Conservation (phyloP, 2,888 invertebrate species). For the Monochamus alternatus region DNA sequence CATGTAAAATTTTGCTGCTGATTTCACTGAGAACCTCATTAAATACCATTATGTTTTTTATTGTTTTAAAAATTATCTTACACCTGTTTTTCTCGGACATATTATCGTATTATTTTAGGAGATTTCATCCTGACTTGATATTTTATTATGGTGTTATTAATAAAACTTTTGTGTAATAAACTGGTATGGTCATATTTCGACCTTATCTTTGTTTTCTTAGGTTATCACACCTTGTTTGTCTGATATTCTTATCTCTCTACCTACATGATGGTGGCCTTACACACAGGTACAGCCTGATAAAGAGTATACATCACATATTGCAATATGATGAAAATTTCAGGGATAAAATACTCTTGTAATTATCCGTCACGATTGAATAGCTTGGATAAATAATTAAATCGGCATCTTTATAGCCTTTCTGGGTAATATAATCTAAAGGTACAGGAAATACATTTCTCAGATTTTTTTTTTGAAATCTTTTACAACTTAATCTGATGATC, state of each 20-base stretch:
- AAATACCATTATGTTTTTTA: too few species aligned
- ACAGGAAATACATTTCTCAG: too few species aligned
- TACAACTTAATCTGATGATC: too few species aligned
- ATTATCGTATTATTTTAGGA: background rate
- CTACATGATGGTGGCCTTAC: conserved; percentile 51
- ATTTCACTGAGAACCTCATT: too few species aligned
- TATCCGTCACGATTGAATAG: too few species aligned
- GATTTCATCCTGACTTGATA: conserved; percentile 19
- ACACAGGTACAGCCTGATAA: conserved; percentile 51
- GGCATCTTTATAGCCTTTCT: background rate
- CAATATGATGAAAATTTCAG: background rate
- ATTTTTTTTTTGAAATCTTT: too few species aligned
- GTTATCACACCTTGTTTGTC: conserved; percentile 59
- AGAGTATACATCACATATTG: conserved; percentile 24
- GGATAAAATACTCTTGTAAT: too few species aligned
- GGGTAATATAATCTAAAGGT: background rate
- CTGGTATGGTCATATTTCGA: conserved; percentile 57
- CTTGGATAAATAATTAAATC: background rate
- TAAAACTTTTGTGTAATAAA: conserved; percentile 36
- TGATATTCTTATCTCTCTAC: conserved; percentile 54
- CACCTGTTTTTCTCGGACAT: background rate
- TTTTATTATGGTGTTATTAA: conserved; percentile 31
- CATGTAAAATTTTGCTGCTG: too few species aligned
- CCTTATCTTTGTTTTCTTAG: conserved; percentile 61
- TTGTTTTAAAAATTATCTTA: background rate